A percentile compares a stretch with the other conserved stretches of the same genome.
These are phyloP conservation scores for Tetragnatha versicolor DNA, from an alignment of 1,140 invertebrate genomes.

Conservation along the genomic window DNA sequence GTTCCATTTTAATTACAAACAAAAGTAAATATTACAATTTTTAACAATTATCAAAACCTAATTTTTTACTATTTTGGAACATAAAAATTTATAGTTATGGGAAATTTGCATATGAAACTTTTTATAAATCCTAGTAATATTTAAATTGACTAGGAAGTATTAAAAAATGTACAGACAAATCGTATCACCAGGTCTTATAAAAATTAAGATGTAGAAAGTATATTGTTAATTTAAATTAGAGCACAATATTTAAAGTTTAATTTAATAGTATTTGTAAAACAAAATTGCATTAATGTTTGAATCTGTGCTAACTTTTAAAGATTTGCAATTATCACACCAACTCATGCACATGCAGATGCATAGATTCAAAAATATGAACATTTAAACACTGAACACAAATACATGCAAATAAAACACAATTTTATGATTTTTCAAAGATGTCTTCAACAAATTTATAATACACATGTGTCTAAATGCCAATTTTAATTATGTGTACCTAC, in stretches of 20 bases:
- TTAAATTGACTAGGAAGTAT: too few species aligned
- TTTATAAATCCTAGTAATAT: too few species aligned
- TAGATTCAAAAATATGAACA: conserved; percentile 1
- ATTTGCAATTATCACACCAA: conserved; percentile 12
- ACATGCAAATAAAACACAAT: conserved; percentile 18
- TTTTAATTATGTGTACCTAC: too few species aligned
- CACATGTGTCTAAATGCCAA: neutral
- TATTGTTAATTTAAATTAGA: neutral
- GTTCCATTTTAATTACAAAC: too few species aligned
- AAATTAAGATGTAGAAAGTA: neutral
- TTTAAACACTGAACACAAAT: conserved; percentile 20
- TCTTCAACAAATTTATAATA: neutral
- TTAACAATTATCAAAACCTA: too few species aligned
- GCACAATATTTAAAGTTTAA: neutral
- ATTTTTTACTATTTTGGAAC: too few species aligned
- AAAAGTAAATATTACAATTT: too few species aligned
- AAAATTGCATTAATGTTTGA: conserved; percentile 1
- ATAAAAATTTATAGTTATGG: too few species aligned
- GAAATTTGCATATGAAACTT: too few species aligned
- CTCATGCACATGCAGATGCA: conserved; percentile 50
- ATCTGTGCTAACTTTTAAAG: neutral
- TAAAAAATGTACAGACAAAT: too few species aligned
- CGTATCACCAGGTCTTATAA: too few species aligned
- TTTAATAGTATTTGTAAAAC: neutral
- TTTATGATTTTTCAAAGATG: neutral